phyloP scores from a whole-genome alignment of 2,797 vertebrate genomes.

The Tragopan temminckii region DNA sequence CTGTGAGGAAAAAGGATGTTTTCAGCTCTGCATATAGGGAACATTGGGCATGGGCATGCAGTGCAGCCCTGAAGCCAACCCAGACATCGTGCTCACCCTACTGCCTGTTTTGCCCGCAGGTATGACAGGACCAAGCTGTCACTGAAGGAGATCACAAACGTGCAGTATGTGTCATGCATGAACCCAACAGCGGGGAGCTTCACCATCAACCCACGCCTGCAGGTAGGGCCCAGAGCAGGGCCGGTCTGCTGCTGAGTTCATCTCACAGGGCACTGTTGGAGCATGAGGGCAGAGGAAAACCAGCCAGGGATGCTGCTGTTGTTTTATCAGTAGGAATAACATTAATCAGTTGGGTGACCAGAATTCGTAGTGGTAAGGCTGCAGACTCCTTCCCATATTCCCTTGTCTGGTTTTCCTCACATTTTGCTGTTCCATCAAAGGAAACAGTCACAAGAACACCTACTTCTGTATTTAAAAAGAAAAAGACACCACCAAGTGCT shows the following conservation, averaged over 20 bases:
- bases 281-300: background rate
- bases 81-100: background rate
- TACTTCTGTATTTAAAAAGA: background rate
- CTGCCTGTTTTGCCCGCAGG: conserved; percentile 79
- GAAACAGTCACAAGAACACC: background rate
- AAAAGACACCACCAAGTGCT: background rate
- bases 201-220: conserved; percentile 95
- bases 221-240: conserved; percentile 80
- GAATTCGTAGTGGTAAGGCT: background rate
- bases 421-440: background rate
- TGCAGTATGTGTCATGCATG: conserved; percentile 97
- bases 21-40: rapidly evolving
- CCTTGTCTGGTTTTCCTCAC: background rate
- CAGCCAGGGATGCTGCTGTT: background rate
- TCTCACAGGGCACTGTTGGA: background rate
- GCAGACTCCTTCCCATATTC: background rate
- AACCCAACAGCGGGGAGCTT: conserved; percentile 95
- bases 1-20: background rate
- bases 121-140: conserved; percentile 93
- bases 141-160: conserved; percentile 92
- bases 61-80: background rate
- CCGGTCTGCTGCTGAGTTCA: rapidly evolving
- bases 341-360: background rate
- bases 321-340: background rate
- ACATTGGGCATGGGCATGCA: background rate